Evolutionary conservation across 1,140 invertebrate genomes (phyloP).

Genomic region (Aplysia californica): DNA sequence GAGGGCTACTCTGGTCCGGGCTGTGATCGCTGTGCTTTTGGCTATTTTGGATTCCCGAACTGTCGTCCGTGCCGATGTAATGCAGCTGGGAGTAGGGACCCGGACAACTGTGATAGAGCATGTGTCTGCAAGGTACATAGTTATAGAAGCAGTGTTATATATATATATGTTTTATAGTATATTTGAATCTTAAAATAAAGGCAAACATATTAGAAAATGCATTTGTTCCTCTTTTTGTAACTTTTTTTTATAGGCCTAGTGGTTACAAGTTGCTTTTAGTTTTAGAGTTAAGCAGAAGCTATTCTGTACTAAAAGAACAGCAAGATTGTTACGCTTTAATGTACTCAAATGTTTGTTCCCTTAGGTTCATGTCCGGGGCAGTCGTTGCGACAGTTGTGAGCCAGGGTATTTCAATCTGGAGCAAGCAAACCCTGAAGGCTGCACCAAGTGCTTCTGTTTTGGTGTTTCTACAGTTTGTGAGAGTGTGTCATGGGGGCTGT

Average conservation of each 20-base stretch:
- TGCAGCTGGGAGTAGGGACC: slow-evolving; percentile 52
- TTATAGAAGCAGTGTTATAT: background rate
- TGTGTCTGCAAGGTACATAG: slow-evolving; percentile 60
- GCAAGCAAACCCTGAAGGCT: slow-evolving; percentile 82
- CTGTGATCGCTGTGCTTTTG: slow-evolving; percentile 68
- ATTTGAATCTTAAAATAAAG: too few species aligned
- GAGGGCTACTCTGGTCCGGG: slow-evolving; percentile 55
- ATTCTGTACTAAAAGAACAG: too few species aligned
- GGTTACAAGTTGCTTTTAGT: too few species aligned
- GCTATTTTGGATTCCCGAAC: slow-evolving; percentile 93
- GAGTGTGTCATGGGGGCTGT: slow-evolving; percentile 71
- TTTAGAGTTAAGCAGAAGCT: too few species aligned
- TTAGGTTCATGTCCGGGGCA: slow-evolving; percentile 71
- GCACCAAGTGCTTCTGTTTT: slow-evolving; percentile 91
- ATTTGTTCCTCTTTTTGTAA: too few species aligned
- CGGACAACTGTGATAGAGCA: slow-evolving; percentile 50
- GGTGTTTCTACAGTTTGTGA: slow-evolving; percentile 81
- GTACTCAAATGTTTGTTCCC: too few species aligned
- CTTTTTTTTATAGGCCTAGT: too few species aligned
- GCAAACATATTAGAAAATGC: too few species aligned
- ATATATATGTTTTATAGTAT: slow-evolving; percentile 1
- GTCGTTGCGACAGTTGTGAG: slow-evolving; percentile 84
- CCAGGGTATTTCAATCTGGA: slow-evolving; percentile 86
- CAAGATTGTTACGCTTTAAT: too few species aligned
- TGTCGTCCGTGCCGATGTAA: slow-evolving; percentile 63